A percentile compares a stretch with the other conserved stretches of the same genome.
Evolutionary conservation across 2,113 vertebrate species (phyloP).

Genomic region (Entomyzon cyanotis): DNA sequence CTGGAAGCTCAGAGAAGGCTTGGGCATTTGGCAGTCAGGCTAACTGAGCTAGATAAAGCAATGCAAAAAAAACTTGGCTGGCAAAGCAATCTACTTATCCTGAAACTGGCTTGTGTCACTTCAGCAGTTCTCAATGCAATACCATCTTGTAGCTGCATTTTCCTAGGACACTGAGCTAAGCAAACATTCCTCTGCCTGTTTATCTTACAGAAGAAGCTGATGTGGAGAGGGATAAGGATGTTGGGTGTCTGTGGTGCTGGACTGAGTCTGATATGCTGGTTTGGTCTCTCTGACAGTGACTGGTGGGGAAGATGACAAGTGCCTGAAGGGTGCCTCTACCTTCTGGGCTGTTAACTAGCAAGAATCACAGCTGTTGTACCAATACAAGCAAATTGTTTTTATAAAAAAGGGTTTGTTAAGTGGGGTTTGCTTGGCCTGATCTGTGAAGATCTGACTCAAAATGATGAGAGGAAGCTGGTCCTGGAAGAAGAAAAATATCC

Average conservation of each 20-base stretch:
- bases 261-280: background rate
- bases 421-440: background rate
- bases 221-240: background rate
- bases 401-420: background rate
- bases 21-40: background rate
- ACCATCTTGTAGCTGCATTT: background rate
- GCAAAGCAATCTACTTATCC: background rate
- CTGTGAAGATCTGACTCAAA: background rate
- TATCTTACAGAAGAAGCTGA: background rate
- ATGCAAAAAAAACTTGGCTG: background rate
- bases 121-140: background rate
- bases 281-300: background rate
- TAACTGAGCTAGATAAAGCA: background rate
- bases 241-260: background rate
- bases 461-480: background rate
- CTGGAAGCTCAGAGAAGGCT: background rate
- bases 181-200: background rate
- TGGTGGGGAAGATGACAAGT: background rate
- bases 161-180: background rate
- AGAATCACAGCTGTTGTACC: background rate
- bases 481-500: background rate
- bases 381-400: background rate
- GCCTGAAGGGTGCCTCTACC: background rate
- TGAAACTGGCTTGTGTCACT: background rate
- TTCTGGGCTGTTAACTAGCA: background rate